phyloP scores from a whole-genome alignment of 2,113 vertebrate species.

The Herpailurus yagouaroundi region DNA sequence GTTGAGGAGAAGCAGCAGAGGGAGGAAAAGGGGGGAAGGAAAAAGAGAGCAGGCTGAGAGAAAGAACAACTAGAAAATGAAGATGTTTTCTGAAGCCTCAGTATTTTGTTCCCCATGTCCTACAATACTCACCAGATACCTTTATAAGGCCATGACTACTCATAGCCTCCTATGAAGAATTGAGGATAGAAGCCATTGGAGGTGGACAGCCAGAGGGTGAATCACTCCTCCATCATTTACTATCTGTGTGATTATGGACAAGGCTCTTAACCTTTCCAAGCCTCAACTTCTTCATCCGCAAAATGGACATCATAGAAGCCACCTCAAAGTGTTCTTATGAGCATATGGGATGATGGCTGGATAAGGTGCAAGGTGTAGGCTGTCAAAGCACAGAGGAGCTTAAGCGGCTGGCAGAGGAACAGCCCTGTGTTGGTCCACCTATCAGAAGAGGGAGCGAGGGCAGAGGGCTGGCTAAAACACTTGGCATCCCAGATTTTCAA shows the following conservation, averaged over 20 bases:
- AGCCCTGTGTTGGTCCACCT: too few relatives aligned
- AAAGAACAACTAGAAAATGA: neutral
- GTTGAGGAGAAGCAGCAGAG: neutral
- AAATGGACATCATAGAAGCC: neutral
- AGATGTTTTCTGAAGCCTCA: neutral
- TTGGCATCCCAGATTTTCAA: neutral
- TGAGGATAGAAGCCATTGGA: neutral
- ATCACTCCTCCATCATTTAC: too few relatives aligned
- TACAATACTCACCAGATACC: neutral
- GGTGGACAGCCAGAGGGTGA: fast-evolving
- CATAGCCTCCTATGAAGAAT: neutral
- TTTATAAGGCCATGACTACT: neutral
- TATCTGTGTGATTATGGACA: neutral
- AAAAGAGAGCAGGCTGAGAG: too few relatives aligned
- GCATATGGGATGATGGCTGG: fast-evolving
- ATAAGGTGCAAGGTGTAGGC: fast-evolving
- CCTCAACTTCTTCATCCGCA: neutral
- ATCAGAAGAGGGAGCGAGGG: neutral
- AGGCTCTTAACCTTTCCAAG: neutral
- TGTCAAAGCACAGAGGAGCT: neutral
- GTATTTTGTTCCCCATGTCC: neutral
- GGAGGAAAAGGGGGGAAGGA: fast-evolving
- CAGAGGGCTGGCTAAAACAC: neutral
- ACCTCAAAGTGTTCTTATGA: neutral
- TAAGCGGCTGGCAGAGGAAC: neutral